A percentile compares a stretch with the other conserved stretches of the same genome.
phyloP scores from a whole-genome alignment of 2,113 vertebrate genomes.

The Ceyx cyanopectus region DNA sequence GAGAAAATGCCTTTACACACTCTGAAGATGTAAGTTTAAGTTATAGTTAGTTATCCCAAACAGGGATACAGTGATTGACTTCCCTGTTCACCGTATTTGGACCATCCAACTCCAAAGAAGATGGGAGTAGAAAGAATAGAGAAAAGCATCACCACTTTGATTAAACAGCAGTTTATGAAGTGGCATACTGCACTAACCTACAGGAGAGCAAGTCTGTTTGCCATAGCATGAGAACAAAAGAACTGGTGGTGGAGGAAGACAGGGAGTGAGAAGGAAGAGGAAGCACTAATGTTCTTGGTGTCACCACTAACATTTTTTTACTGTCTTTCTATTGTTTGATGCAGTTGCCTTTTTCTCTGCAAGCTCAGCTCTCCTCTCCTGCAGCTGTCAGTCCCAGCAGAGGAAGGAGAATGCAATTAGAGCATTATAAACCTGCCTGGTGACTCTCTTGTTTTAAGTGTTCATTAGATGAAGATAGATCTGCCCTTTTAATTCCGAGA shows the following conservation, averaged over 20 bases:
- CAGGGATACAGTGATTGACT: neutral
- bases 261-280: neutral
- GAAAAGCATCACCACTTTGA: neutral
- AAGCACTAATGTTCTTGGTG: neutral
- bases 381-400: neutral
- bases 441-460: slow-evolving; percentile 25
- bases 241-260: neutral
- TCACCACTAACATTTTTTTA: neutral
- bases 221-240: neutral
- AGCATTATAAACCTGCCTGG: slow-evolving; percentile 45
- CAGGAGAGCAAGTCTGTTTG: neutral
- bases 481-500: slow-evolving; percentile 50
- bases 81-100: fast-evolving
- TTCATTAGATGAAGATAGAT: slow-evolving; percentile 53
- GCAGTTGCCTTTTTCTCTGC: neutral
- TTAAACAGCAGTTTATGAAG: neutral
- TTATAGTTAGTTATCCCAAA: neutral
- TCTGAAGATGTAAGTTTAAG: neutral
- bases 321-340: neutral
- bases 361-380: neutral
- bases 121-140: no score
- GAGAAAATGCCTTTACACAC: neutral
- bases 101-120: neutral
- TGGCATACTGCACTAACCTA: neutral
- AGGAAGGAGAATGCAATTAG: neutral